Evolutionary conservation across 1,140 invertebrate genomes (phyloP).

Genomic region (Bombus fervidus): DNA sequence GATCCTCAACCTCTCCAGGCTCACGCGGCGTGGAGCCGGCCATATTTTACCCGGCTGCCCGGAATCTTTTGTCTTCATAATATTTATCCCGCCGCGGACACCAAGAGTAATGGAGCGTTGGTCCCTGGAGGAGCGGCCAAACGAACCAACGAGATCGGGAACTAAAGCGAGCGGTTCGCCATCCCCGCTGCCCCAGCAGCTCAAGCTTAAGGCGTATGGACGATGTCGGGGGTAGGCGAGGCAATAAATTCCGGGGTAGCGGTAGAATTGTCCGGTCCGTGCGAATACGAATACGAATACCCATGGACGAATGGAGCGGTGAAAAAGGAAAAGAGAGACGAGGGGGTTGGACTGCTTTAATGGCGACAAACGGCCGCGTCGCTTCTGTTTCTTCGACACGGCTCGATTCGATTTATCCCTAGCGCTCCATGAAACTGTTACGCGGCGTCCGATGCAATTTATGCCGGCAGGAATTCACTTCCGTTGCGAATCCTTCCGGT

Average conservation of each 20-base stretch:
- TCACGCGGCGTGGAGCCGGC: constrained; percentile 15
- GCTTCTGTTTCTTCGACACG: neutral
- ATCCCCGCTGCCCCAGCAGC: neutral
- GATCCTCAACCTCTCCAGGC: neutral
- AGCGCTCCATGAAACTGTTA: neutral
- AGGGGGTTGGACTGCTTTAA: neutral
- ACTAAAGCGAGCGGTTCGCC: constrained; percentile 56
- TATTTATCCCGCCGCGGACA: constrained; percentile 74
- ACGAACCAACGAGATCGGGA: constrained; percentile 62
- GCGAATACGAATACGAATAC: constrained; percentile 37
- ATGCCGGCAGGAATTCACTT: neutral
- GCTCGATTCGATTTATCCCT: neutral
- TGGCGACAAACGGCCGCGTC: neutral
- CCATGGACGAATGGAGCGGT: neutral
- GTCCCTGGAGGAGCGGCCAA: constrained; percentile 56
- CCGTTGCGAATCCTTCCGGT: neutral
- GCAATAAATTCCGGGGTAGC: constrained; percentile 66
- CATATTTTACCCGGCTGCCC: constrained; percentile 71
- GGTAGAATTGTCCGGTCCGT: constrained; percentile 31
- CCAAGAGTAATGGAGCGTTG: constrained; percentile 67
- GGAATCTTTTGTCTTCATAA: constrained; percentile 79
- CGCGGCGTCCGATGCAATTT: neutral
- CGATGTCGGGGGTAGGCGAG: constrained; percentile 25
- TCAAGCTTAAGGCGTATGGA: constrained; percentile 50
- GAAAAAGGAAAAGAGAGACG: neutral